Base-by-base conservation (phyloP, 30 jellyfish, hydroid and myxozoan species). In the Rhopilema esculentum region DNA sequence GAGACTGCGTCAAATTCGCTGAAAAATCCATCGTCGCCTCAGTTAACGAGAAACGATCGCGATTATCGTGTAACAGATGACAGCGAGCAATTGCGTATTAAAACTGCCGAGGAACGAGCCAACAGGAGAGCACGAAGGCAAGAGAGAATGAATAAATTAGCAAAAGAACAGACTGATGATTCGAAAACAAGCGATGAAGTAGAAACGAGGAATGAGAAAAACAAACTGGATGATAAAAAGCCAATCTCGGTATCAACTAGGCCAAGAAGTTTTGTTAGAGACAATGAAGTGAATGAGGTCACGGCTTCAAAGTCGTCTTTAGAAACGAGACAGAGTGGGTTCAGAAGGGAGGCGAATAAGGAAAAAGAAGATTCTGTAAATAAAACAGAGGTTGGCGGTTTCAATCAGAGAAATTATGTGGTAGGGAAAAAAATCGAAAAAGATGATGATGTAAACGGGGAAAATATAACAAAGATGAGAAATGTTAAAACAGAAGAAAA, bases 121-220 rank as follows among this genome's bases (percentile, higher is more conserved):
- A 75, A 62, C 63, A 69, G 97, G 61, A 52, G 97, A 52, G 97
- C 92, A 29, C 72, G 75, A 57, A 80, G 96, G 51, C 93, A 84
- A 65, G 93, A 84, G 40, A 61, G 93, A 63, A 84, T 84, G 93
- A 86, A 86, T 48, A 72, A 77, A 76, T 62, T 84, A 40, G 80
- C 87, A 51, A 84, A 84, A 61, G 93, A 84, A 27, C 87, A 71
- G 49, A 84, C 83, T 16, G 93, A 84, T 1, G 91, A 81, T 50
- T 40, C 22, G 19, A 68, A 48, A 16, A 81, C 69, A 69, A 69
- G 24, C n/a, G 73, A 75, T 8, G 53, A 49, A 6, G 51, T 31
- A 33, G 73, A 24, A 8, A 40, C n/a, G 4, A 23, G 30, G 7
- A 75, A 24, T 48, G 73, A 49, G n/a, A 27, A 67, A 48, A 31